phyloP scores from a whole-genome alignment of 2,888 invertebrate genomes.

The Crepidodera aurea region DNA sequence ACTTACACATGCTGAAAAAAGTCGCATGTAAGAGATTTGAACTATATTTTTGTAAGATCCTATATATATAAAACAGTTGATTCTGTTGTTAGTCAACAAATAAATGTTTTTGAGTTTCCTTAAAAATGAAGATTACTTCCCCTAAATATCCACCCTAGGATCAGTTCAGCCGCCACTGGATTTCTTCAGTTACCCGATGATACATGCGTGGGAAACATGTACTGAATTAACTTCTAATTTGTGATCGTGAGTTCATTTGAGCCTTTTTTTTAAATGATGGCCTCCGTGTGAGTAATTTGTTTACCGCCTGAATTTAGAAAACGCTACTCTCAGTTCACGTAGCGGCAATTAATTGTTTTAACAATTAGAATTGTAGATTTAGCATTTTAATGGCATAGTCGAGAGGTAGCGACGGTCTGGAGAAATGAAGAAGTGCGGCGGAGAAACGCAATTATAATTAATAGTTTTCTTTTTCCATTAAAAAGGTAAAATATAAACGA shows the following conservation, averaged over 20 bases:
- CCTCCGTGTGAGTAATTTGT: slow-evolving; percentile 39
- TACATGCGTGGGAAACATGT: slow-evolving; percentile 39
- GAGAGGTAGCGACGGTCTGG: background rate
- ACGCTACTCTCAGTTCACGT: slow-evolving; percentile 34
- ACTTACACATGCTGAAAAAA: no score
- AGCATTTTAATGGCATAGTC: slow-evolving; percentile 13
- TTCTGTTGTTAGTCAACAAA: no score
- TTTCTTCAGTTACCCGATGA: slow-evolving; percentile 38
- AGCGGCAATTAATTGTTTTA: slow-evolving; percentile 37
- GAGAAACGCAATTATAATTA: no score
- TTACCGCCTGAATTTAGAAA: slow-evolving; percentile 36
- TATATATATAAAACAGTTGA: no score
- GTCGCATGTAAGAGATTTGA: no score
- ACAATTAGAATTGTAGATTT: slow-evolving; percentile 21
- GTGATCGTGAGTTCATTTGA: slow-evolving; percentile 48
- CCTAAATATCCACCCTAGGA: no score
- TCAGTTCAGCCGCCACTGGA: slow-evolving; percentile 5
- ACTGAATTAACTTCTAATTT: slow-evolving; percentile 48
- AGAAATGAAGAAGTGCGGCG: background rate
- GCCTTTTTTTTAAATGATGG: slow-evolving; percentile 44
- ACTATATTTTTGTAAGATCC: no score
- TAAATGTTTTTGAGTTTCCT: no score
- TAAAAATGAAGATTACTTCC: no score
- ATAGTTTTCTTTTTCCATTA: no score
- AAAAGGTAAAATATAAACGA: no score